Base-by-base conservation (phyloP, 2,797 vertebrate species). In the Gallinago nigripennis region DNA sequence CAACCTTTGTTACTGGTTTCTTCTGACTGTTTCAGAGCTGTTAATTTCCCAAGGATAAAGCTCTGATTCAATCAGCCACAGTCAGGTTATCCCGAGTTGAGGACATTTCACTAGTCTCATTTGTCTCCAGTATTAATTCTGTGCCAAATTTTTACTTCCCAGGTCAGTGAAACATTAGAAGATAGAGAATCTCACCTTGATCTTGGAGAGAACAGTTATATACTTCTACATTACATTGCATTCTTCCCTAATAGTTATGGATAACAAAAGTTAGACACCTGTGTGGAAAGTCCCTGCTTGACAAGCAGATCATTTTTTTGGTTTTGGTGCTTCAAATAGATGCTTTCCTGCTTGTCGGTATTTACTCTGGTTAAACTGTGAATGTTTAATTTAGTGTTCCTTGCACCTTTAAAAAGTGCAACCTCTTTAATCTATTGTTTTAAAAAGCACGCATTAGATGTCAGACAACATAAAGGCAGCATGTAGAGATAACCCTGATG, bases 61-160 rank as follows among this genome's bases (percentile, higher is more conserved):
- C 61, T 77, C 69, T 78, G 71, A 91, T 86, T 89, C 85, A 87
- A 87, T 61, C 37, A 85, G 65, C 64, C 68, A 65, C 51, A 77
- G 82, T 82, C 78, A 81, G 93, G 45, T 86, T 72, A 68, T 79
- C 37, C 56, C 63, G 73, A 88, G 56, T 63, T 73, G 69, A 93
- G 77, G 76, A 86, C 5, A 3, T 88, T 94, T 88, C 43, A 48
- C 63, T 63, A 37, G 60, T 79, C 48, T 80, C 30, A 41, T 77
- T 95, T 93, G 53, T 91, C 71, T 88, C 16, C 23, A 37, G 66
- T 86, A 66, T 87, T 90, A 86, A 81, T 87, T 95, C 77, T 31
- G 19, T 3, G 8, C 77, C 82, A 87, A 92, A 88, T 77, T 78
- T 78, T 88, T 93, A 28, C 61, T 81, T 90, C 83, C 61, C 51